Evolutionary conservation across 1,140 invertebrate species (phyloP), one percentile per base, ranked within the genome.

Genomic region (Phenacoccus solenopsis): DNA sequence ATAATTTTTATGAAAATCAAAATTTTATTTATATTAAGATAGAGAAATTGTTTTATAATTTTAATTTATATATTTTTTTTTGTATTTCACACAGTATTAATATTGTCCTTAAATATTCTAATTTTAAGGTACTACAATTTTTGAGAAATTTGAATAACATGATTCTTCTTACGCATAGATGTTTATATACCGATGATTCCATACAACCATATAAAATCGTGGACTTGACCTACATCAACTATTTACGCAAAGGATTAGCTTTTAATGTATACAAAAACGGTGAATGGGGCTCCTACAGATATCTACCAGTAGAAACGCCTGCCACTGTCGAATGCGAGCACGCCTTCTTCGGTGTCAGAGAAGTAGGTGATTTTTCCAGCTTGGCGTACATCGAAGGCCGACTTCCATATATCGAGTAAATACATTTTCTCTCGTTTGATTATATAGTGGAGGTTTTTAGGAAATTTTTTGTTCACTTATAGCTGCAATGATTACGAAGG

Each of bases 361-460:
- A 87, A 10, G 83, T 87, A 73, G 93, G 94, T 68, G 94, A 98
- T 78, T 79, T 98, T n/a, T 89, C 88, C 0, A 89, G 88, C 32
- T 76, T 98, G 0, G 84, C 79, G 9, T 98, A 95, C 94, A 80
- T 94, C 0, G 81, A 90, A 78, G 88, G 85, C 69, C 81, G 82
- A 71, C 69, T 84, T 69, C 72, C 72, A 71, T 70, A 76, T 72
- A 84, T 1, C 80, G 82, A 70, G 81, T 87, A 76, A 80, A 76
- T 57, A 68, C 35, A 24, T 64, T 3, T 21, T 61, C 21, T 21
- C 13, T 67, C 38, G 20, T 32, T 5, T 32, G 30, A 13, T 32
- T 5, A 32, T 7, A 32, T 32, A 7, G 30, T 32, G 30, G 30
- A n/a, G n/a, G n/a, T n/a, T n/a, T n/a, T n/a, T n/a, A n/a, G n/a